Evolutionary conservation across 2,797 vertebrate genomes (phyloP).

Genomic region (Coilia nasus): DNA sequence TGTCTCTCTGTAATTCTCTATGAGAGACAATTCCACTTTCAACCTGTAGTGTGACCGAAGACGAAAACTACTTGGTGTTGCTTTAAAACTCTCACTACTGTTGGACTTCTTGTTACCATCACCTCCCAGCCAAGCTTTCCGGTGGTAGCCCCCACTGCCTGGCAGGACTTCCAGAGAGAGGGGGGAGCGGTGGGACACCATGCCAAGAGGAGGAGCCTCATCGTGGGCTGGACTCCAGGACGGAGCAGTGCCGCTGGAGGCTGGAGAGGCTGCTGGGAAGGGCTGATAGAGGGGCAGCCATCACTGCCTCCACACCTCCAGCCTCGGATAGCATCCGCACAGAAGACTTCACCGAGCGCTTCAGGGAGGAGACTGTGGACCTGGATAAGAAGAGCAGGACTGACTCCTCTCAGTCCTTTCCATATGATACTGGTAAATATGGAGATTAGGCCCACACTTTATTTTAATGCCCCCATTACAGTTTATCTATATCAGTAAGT

Average conservation of each 20-base stretch:
- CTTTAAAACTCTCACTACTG: too few species aligned
- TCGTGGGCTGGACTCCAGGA: slow-evolving; percentile 46
- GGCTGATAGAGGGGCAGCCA: slow-evolving; percentile 48
- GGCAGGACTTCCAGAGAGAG: slow-evolving; percentile 26
- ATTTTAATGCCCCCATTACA: too few species aligned
- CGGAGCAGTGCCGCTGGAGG: slow-evolving; percentile 72
- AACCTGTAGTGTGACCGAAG: too few species aligned
- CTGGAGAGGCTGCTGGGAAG: slow-evolving; percentile 65
- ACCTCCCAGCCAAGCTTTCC: neutral
- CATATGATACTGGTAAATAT: neutral
- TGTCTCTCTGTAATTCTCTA: too few species aligned
- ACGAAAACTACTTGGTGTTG: too few species aligned
- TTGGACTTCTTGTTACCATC: neutral
- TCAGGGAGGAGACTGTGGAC: slow-evolving; percentile 74
- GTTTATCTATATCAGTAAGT: too few species aligned
- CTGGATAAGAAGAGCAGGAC: slow-evolving; percentile 30
- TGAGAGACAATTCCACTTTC: too few species aligned
- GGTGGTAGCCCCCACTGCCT: slow-evolving; percentile 29
- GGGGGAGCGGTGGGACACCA: neutral
- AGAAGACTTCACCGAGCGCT: slow-evolving; percentile 76
- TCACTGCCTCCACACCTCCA: neutral
- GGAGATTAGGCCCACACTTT: too few species aligned
- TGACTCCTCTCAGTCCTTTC: neutral
- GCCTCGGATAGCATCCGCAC: slow-evolving; percentile 78
- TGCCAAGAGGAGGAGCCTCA: slow-evolving; percentile 38